Percentiles rank a stretch among this genome's conserved stretches.
These are phyloP conservation scores for Cepaea hortensis DNA, from an alignment of 2,888 invertebrate species.

Conservation along the genomic window DNA sequence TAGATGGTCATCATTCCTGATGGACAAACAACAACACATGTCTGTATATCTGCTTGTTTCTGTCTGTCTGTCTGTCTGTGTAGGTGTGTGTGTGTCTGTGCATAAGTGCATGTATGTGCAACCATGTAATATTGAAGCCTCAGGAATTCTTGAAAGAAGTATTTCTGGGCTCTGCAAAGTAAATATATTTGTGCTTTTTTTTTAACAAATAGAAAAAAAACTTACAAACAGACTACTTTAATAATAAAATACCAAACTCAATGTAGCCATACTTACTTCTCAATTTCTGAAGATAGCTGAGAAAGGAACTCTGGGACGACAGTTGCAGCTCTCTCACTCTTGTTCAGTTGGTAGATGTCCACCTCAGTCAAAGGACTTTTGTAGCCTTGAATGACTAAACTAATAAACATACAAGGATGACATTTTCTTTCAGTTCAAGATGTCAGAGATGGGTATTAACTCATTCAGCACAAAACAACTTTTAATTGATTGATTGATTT, in stretches of 20 bases:
- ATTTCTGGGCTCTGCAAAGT: no score
- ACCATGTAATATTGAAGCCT: no score
- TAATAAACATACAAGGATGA: not conserved
- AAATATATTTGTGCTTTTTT: no score
- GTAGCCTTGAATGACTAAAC: slow-evolving; percentile 33
- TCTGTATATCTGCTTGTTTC: no score
- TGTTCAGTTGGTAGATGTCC: slow-evolving; percentile 30
- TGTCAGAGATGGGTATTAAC: not conserved
- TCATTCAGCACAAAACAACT: not conserved
- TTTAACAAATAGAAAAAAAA: not conserved
- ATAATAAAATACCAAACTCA: not conserved
- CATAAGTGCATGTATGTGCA: no score
- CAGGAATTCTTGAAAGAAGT: no score
- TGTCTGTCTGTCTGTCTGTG: no score
- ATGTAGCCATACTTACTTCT: slow-evolving; percentile 12
- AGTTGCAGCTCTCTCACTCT: slow-evolving; percentile 2
- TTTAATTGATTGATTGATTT: not conserved
- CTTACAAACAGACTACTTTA: not conserved
- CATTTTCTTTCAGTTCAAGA: not conserved
- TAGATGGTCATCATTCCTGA: no score
- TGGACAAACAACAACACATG: no score
- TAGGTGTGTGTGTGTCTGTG: no score
- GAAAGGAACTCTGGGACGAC: slow-evolving; percentile 32
- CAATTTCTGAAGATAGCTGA: not conserved
- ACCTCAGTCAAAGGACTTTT: slow-evolving; percentile 29